Evolutionary conservation across 2,888 invertebrate genomes (phyloP), one percentile per base, ranked within the genome.

Genomic region (Liodrosophila aerea): DNA sequence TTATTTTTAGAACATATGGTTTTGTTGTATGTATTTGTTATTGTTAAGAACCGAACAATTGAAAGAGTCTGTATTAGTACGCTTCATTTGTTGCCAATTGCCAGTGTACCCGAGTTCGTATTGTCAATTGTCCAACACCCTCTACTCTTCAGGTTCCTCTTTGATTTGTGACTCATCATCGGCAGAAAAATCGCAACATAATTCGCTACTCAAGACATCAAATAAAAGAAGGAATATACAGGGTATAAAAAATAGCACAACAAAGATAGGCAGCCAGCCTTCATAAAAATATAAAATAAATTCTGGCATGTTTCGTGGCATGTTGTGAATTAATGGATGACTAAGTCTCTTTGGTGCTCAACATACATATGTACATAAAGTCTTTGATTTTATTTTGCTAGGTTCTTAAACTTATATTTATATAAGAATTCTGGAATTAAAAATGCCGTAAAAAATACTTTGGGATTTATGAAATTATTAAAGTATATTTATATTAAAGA

Each of bases 301-400:
- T 45, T 53, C 43, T 39, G 22, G 56, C 46, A 53, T 57, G 67
- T 52, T 60, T 41, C 51, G 59, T 56, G 61, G 66, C 56, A 45
- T 65, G 63, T 60, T 69, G 41, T 50, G 57, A 36, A 58, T 76
- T 58, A 40, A 39, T 12, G 30, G 29, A 76, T 77, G 76, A 77
- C 73, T 80, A 83, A 76, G 50, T 56, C 49, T 34, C 22, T 44
- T 61, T 46, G 37, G 47, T 40, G 61, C 61, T 51, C 50, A 59
- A 40, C 37, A 44, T 58, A 46, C 74, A 83, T 78, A 40, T 37
- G 45, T 58, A 46, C 74, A 83, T 78, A 80, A 77, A 76, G 58
- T 73, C 59, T 71, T 49, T 13, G 44, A 65, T 46, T 77, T 77
- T 77, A 77, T 83, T 59, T 59, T 9, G n/a, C 44, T 18, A 36